Percentiles rank a stretch among this genome's conserved stretches.
phyloP scores from a whole-genome alignment of 2,797 vertebrate genomes.

The Eulemur mongoz region DNA sequence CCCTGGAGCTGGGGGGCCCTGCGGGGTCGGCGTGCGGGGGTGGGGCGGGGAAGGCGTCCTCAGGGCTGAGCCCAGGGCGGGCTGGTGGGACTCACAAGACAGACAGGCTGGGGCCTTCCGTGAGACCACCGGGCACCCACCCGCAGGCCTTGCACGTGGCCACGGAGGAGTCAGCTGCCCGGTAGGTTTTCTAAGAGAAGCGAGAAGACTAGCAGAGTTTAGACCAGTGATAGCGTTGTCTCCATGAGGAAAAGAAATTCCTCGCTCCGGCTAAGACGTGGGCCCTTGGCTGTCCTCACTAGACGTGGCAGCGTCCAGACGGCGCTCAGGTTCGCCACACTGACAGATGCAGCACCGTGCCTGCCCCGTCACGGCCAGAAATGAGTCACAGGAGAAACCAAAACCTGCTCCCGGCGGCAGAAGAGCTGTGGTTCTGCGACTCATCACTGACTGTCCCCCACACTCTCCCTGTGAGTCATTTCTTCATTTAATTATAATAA shows the following conservation, averaged over 20 bases:
- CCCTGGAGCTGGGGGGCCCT: rapidly evolving
- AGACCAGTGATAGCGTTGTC: rapidly evolving
- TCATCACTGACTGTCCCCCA: rapidly evolving
- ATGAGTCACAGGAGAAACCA: neutral
- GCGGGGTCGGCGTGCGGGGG: neutral
- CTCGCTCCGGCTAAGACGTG: rapidly evolving
- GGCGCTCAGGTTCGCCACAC: neutral
- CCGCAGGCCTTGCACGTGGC: rapidly evolving
- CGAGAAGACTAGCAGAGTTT: rapidly evolving
- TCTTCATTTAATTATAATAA: neutral
- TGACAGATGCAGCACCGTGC: rapidly evolving
- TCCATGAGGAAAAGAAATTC: neutral
- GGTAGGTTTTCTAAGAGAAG: neutral
- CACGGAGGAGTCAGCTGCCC: rapidly evolving
- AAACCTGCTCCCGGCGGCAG: rapidly evolving
- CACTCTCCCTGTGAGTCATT: neutral
- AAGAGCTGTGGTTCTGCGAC: neutral
- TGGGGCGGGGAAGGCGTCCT: neutral
- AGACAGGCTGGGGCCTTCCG: rapidly evolving
- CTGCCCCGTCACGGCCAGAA: rapidly evolving
- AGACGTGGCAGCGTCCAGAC: rapidly evolving
- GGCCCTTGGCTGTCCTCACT: rapidly evolving
- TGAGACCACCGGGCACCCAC: rapidly evolving
- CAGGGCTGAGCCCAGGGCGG: neutral
- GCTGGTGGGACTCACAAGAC: rapidly evolving